Evolutionary conservation across 2,113 vertebrate genomes (phyloP).

Genomic region (Pavo muticus): DNA sequence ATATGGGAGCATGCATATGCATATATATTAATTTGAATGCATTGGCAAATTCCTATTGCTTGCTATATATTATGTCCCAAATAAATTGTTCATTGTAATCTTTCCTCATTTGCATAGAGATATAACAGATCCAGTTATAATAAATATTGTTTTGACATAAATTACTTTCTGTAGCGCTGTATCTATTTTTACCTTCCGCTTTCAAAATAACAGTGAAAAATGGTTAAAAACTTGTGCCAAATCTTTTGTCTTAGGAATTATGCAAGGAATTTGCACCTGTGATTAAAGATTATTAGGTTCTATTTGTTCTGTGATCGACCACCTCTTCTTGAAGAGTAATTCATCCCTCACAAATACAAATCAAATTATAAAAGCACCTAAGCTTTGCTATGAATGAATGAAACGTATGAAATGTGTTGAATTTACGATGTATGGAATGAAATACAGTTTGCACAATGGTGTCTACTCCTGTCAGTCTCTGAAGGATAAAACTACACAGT

Average conservation of each 20-base stretch:
- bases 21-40: not conserved
- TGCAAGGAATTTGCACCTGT: conserved; percentile 23
- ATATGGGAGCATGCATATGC: not conserved
- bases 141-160: not conserved
- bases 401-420: no score
- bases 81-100: not conserved
- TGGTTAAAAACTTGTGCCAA: not conserved
- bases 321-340: not conserved
- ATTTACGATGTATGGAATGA: not conserved
- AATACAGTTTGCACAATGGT: not conserved
- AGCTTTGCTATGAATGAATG: not conserved
- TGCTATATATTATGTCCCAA: not conserved
- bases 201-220: not conserved
- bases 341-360: not conserved
- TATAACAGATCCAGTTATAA: not conserved
- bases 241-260: not conserved
- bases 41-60: not conserved
- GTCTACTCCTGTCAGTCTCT: not conserved
- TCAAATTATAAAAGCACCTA: not conserved
- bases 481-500: not conserved
- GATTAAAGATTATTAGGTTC: not conserved
- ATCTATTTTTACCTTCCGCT: not conserved
- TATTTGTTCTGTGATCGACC: not conserved
- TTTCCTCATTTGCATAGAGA: not conserved
- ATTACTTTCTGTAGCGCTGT: not conserved